Base-by-base conservation (phyloP, 2,113 vertebrate species). In the Sprattus sprattus region DNA sequence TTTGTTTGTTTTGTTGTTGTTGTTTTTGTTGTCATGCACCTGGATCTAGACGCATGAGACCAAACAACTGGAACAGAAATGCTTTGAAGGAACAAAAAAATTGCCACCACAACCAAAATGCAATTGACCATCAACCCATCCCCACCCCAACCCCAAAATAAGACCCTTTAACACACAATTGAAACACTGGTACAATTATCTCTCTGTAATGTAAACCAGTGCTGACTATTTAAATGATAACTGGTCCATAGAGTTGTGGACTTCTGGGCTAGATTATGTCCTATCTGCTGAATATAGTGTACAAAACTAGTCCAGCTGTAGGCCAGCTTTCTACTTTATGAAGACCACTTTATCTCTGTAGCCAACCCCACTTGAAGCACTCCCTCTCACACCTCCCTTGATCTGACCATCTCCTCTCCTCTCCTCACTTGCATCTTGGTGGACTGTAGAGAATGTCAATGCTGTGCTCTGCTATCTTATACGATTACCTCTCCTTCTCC, bases 401-500 rank as follows among this genome's bases (percentile, higher is more conserved):
- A 78, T 78, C 10, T 39, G 71, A 39, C 10, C 71, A 78, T 39
- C 25, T 28, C 25, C 71, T 11, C 45, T 50, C 64, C 60, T 45
- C 39, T 71, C 92, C 88, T 94, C 94, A 94, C 93, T 94, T 95
- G 96, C 95, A 95, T 96, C 95, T 95, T 94, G 94, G 95, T 94
- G 93, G 91, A 92, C 86, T 92, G 94, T 96, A 94, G 94, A 94
- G 90, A 93, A 95, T 95, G 88, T 96, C 94, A 94, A 94, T 96
- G 95, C 95, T 96, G 94, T 96, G 95, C 96, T 96, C 96, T 97
- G 95, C 96, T 97, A 93, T 97, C 93, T 96, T 97, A 96, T 97
- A 96, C 97, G 96, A 96, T 96, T 94, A 97, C 87, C 90, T 97
- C 96, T 97, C 94, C 92, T 89, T 93, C 82, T 85, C 87, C 86